Conservation (phyloP, 23 tunicate species). For the Aplidium turbinatum region DNA sequence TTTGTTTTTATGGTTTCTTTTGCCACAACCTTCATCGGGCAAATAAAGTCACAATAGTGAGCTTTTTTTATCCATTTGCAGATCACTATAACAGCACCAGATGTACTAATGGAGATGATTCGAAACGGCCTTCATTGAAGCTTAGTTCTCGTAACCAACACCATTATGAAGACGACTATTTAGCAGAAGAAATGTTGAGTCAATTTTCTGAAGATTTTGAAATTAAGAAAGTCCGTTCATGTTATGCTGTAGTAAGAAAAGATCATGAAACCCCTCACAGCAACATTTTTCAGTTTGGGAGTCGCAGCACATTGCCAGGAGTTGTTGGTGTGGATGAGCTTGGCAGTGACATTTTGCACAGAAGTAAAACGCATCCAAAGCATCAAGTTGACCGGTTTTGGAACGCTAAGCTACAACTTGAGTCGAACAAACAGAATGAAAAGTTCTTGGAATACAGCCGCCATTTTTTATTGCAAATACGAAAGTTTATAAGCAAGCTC, state of each 20-base stretch:
- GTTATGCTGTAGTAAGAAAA: conserved; percentile 29
- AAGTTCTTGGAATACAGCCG: conserved; percentile 34
- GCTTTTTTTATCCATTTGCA: no score
- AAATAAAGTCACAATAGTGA: no score
- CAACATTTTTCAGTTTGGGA: conserved; percentile 5
- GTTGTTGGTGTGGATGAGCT: conserved; percentile 32
- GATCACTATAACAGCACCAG: no score
- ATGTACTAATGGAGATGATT: no score
- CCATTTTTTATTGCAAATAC: conserved; percentile 45
- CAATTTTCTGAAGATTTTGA: not conserved
- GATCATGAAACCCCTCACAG: not conserved
- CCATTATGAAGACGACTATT: not conserved
- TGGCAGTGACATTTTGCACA: not conserved
- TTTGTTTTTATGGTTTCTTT: no score
- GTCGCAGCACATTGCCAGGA: conserved; percentile 42
- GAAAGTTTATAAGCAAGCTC: conserved; percentile 46
- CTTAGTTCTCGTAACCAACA: no score
- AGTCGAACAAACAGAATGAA: conserved; percentile 10
- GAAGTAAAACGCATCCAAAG: conserved; percentile 5
- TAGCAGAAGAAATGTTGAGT: not conserved
- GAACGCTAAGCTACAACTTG: conserved; percentile 28
- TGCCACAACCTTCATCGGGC: no score
- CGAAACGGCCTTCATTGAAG: no score
- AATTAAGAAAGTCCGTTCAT: conserved; percentile 9
- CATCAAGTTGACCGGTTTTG: conserved; percentile 20